Percentiles rank a stretch among this genome's conserved stretches.
Conservation (phyloP, 1,140 invertebrate species). For the Drosophila leontia region DNA sequence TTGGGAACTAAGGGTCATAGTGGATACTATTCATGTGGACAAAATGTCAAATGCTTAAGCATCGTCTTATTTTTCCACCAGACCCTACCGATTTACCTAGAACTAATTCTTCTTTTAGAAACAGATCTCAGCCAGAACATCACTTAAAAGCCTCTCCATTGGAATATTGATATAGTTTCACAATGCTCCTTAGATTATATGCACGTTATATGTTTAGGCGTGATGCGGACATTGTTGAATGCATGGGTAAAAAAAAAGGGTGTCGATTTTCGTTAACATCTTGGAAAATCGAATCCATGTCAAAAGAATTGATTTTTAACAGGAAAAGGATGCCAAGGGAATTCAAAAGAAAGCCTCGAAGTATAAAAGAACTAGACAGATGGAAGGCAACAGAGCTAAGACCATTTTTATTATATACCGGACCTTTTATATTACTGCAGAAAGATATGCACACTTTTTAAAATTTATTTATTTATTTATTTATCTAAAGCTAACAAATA, state of each 20-base stretch:
- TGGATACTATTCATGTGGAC: not conserved
- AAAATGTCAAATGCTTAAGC: not conserved
- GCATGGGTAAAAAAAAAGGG: not conserved
- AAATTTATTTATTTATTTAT: too few species aligned
- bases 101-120: not conserved
- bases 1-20: not conserved
- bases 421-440: constrained; percentile 26
- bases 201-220: not conserved
- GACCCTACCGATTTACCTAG: not conserved
- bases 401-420: constrained; percentile 49
- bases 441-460: not conserved
- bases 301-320: too few species aligned
- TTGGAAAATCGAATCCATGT: not conserved
- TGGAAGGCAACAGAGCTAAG: constrained; percentile 53
- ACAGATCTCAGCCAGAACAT: not conserved
- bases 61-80: not conserved
- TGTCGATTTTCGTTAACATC: not conserved
- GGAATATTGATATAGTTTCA: not conserved
- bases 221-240: not conserved
- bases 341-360: too few species aligned
- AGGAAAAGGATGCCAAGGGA: too few species aligned
- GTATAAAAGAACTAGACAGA: constrained; percentile 38
- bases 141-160: not conserved
- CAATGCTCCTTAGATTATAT: too few species aligned
- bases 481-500: too few species aligned